These are phyloP conservation scores for Crotalus viridis DNA, from an alignment of 2,113 vertebrate genomes.

Conservation along the genomic window DNA sequence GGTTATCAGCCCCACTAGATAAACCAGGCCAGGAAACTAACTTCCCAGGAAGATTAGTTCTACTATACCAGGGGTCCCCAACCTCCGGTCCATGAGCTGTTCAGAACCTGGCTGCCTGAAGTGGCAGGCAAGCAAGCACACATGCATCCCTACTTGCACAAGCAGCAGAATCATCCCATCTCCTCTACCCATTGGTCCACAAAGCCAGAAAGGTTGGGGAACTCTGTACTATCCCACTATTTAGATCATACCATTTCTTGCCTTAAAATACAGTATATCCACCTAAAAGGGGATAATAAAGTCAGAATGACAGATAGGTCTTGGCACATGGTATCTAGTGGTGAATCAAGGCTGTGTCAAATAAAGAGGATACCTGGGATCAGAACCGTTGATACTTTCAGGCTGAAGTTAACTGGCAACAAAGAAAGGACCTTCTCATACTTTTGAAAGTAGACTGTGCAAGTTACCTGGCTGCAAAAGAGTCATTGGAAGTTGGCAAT, in stretches of 20 bases:
- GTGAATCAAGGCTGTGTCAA: background rate
- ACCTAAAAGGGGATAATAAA: background rate
- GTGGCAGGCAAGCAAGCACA: background rate
- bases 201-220: background rate
- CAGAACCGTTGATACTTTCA: background rate
- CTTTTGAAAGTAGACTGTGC: background rate
- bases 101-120: background rate
- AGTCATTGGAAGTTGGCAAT: background rate
- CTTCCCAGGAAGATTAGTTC: background rate
- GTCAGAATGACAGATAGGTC: background rate
- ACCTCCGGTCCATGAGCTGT: background rate
- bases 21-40: background rate
- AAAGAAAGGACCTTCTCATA: background rate
- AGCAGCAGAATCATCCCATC: background rate
- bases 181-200: background rate
- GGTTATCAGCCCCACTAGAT: background rate
- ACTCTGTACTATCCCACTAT: background rate
- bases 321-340: background rate
- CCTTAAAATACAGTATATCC: background rate
- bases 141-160: background rate
- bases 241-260: constrained; percentile 25
- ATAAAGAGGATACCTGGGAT: background rate
- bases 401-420: background rate
- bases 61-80: background rate
- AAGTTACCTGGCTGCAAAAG: background rate